These are phyloP conservation scores for Margaritifera margaritifera DNA, from an alignment of 2,888 invertebrate species.

Conservation along the genomic window DNA sequence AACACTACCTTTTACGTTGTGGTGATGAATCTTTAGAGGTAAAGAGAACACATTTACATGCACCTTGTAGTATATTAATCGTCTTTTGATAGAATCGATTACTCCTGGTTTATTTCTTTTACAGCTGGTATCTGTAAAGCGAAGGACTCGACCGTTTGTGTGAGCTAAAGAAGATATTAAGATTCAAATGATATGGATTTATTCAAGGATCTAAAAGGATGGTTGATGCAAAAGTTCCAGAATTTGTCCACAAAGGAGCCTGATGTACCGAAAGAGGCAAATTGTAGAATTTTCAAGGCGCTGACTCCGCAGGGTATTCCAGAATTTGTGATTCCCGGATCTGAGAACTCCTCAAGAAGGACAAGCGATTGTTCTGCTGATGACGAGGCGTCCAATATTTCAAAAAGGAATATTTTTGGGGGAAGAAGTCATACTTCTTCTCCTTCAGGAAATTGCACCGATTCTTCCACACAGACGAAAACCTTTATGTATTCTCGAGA, in stretches of 20 bases:
- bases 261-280: constrained; percentile 7
- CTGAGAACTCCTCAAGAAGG: constrained; percentile 57
- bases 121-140: no score
- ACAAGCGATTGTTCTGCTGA: constrained; percentile 47
- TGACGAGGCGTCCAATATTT: constrained; percentile 8
- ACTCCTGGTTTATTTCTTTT: no score
- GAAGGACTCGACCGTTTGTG: no score
- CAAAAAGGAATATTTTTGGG: constrained; percentile 9
- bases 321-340: constrained; percentile 65
- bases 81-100: no score
- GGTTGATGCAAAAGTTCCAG: constrained; percentile 61
- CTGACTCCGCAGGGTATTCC: constrained; percentile 64
- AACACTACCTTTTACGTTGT: no score
- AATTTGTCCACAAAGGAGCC: constrained; percentile 18
- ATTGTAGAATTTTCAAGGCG: constrained; percentile 26
- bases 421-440: constrained; percentile 33
- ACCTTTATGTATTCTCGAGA: constrained; percentile 38
- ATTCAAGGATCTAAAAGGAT: constrained; percentile 58
- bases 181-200: constrained; percentile 51
- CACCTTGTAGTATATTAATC: no score
- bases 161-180: neutral
- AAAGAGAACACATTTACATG: no score
- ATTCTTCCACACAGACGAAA: constrained; percentile 39
- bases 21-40: no score
- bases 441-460: constrained; percentile 41